Evolutionary conservation across 2,888 invertebrate genomes (phyloP).

Genomic region (Lasioglossum calceatum): DNA sequence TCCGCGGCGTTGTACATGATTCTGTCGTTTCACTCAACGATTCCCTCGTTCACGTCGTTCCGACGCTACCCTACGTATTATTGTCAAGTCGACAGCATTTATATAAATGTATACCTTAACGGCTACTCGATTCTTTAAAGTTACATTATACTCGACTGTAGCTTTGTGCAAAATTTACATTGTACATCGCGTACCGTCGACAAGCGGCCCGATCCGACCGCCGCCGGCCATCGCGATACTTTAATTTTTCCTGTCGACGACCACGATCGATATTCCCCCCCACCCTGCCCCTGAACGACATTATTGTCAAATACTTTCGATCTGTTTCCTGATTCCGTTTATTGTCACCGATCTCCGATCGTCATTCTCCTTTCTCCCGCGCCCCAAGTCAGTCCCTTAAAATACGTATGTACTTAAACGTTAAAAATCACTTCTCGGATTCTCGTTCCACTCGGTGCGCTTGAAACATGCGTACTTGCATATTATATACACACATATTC

Average conservation of each 20-base stretch:
- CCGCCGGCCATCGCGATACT: not conserved
- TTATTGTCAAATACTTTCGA: conserved; percentile 65
- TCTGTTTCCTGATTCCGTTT: conserved; percentile 47
- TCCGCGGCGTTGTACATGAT: conserved; percentile 63
- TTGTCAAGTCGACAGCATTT: conserved; percentile 84
- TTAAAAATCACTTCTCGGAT: conserved; percentile 61
- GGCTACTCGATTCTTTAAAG: conserved; percentile 66
- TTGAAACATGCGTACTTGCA: conserved; percentile 15
- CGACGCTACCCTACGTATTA: conserved; percentile 78
- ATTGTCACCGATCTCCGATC: conserved; percentile 62
- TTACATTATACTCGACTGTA: conserved; percentile 78
- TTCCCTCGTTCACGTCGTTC: conserved; percentile 57
- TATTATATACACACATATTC: conserved; percentile 2
- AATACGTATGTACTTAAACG: conserved; percentile 39
- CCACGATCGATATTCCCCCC: not conserved
- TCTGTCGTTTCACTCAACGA: conserved; percentile 39
- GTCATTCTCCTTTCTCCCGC: not conserved
- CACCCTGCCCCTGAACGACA: conserved; percentile 29
- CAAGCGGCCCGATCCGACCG: not conserved
- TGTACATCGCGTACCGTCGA: conserved; percentile 66
- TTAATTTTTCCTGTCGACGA: not conserved
- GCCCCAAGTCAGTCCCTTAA: conserved; percentile 45
- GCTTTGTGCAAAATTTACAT: conserved; percentile 83
- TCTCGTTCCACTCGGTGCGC: conserved; percentile 54
- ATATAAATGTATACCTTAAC: conserved; percentile 73